Percentiles rank a stretch among this genome's conserved stretches.
Conservation (phyloP, 2,113 vertebrate genomes). For the Podarcis cretensis region DNA sequence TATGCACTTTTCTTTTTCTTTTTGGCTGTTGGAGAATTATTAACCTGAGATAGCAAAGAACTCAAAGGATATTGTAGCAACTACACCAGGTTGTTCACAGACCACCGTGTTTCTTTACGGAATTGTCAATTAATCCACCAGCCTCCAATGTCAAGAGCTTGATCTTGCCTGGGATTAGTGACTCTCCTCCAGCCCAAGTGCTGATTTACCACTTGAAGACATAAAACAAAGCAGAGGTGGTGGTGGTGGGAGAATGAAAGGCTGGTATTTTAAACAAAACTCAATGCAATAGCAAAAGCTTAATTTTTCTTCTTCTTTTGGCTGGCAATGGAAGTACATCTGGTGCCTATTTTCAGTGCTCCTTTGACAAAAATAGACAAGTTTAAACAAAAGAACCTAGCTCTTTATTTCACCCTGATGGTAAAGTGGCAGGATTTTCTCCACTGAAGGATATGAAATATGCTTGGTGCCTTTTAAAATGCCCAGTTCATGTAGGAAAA, state of each 20-base stretch:
- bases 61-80: background rate
- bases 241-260: background rate
- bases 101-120: background rate
- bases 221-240: background rate
- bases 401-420: background rate
- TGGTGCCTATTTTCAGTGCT: conserved; percentile 7
- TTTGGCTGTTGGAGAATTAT: background rate
- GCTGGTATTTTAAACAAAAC: conserved; percentile 34
- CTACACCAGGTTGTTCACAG: background rate
- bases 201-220: background rate
- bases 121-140: background rate
- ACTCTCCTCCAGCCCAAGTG: background rate
- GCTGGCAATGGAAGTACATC: conserved; percentile 24
- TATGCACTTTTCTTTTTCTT: too few relatives aligned
- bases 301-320: background rate
- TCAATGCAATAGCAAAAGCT: background rate
- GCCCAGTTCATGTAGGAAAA: background rate
- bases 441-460: background rate
- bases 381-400: conserved; percentile 29
- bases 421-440: conserved; percentile 14
- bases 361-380: conserved; percentile 41
- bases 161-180: background rate
- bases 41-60: background rate
- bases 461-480: background rate
- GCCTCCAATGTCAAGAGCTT: background rate